Conservation (phyloP, 2,888 invertebrate genomes). For the Polia nebulosa region DNA sequence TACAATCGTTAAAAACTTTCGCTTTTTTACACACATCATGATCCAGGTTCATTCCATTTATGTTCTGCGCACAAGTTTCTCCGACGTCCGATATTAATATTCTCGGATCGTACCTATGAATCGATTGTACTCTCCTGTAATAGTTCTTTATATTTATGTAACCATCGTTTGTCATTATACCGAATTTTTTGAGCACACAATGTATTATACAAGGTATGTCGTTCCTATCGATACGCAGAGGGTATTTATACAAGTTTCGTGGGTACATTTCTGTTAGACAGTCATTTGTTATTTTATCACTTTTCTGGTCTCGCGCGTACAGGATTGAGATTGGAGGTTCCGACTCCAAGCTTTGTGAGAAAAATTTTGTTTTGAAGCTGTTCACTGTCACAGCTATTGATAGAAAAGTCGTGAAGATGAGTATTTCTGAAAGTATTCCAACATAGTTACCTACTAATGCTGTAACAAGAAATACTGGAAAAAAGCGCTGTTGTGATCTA, state of each 20-base stretch:
- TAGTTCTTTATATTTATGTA: slow-evolving; percentile 86
- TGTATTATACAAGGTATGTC: slow-evolving; percentile 88
- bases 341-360: slow-evolving; percentile 82
- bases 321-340: slow-evolving; percentile 84
- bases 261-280: slow-evolving; percentile 88
- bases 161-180: slow-evolving; percentile 87
- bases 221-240: slow-evolving; percentile 83
- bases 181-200: slow-evolving; percentile 87
- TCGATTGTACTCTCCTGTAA: slow-evolving; percentile 85
- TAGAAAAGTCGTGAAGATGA: slow-evolving; percentile 72
- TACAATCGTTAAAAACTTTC: slow-evolving; percentile 88
- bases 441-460: slow-evolving; percentile 48
- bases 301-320: slow-evolving; percentile 84
- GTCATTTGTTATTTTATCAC: slow-evolving; percentile 82
- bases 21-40: slow-evolving; percentile 88
- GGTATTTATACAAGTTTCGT: slow-evolving; percentile 84
- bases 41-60: slow-evolving; percentile 86
- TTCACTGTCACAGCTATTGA: slow-evolving; percentile 73
- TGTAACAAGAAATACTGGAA: slow-evolving; percentile 2
- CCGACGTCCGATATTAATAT: slow-evolving; percentile 88
- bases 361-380: slow-evolving; percentile 78
- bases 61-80: slow-evolving; percentile 86
- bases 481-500: slow-evolving; percentile 15
- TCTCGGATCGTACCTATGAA: slow-evolving; percentile 86
- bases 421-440: slow-evolving; percentile 80